Conservation (phyloP, 2,888 invertebrate species). For the Chloromyia formosa region DNA sequence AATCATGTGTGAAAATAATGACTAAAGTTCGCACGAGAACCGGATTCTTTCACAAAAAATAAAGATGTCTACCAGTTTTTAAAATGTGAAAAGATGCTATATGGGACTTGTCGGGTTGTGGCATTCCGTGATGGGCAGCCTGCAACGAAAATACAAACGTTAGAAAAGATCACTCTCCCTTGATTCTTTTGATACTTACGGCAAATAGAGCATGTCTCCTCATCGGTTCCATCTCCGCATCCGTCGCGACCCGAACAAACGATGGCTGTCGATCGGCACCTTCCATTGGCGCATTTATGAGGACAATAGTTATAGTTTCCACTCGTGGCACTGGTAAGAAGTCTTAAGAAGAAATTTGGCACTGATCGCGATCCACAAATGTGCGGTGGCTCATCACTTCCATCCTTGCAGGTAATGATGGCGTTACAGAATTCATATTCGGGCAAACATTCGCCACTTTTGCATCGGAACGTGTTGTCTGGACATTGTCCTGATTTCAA, state of each 20-base stretch:
- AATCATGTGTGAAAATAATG: constrained; percentile 24
- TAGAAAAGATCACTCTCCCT: neutral
- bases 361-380: constrained; percentile 70
- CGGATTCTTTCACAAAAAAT: neutral
- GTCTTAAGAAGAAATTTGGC: constrained; percentile 61
- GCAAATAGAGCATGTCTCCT: constrained; percentile 84
- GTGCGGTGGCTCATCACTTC: constrained; percentile 87
- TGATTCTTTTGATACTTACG: constrained; percentile 78
- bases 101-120: constrained; percentile 4
- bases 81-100: constrained; percentile 32
- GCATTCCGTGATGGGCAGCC: constrained; percentile 67
- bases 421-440: constrained; percentile 94
- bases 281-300: constrained; percentile 84
- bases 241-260: constrained; percentile 91
- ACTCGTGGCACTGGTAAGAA: constrained; percentile 54
- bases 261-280: constrained; percentile 88
- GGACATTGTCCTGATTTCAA: constrained; percentile 74
- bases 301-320: constrained; percentile 70
- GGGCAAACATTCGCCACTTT: constrained; percentile 86
- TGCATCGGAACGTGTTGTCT: constrained; percentile 83
- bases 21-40: neutral
- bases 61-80: constrained; percentile 13
- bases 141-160: constrained; percentile 54
- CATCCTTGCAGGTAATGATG: constrained; percentile 84
- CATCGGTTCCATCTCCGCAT: constrained; percentile 91